phyloP scores from a whole-genome alignment of 2,888 invertebrate genomes.

The Petrophora chlorosata region DNA sequence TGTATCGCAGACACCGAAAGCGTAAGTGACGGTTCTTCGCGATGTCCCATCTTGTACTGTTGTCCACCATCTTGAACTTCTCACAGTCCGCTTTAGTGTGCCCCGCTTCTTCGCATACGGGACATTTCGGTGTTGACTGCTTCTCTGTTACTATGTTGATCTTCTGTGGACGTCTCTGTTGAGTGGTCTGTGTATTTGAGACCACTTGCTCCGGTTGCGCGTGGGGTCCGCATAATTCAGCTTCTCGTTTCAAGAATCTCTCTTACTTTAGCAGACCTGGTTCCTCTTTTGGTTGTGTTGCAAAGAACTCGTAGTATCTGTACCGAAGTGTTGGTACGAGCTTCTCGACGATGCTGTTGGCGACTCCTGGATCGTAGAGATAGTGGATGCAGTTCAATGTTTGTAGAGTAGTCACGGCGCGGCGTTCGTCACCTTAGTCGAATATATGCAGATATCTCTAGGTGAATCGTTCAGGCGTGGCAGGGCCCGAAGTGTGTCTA shows the following conservation, averaged over 20 bases:
- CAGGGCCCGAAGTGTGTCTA: no score
- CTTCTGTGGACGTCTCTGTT: neutral
- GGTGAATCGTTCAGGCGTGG: no score
- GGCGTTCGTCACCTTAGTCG: no score
- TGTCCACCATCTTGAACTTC: neutral
- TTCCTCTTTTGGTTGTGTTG: no score
- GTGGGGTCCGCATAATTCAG: neutral
- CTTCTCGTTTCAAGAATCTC: neutral
- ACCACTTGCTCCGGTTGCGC: neutral
- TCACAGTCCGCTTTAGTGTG: neutral
- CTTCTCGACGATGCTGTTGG: no score
- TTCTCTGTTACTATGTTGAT: neutral
- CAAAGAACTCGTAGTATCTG: no score
- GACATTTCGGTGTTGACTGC: neutral
- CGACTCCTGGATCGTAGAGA: no score
- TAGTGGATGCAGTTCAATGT: no score
- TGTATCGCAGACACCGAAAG: neutral
- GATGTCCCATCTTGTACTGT: neutral
- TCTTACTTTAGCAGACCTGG: neutral
- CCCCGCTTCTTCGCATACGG: neutral
- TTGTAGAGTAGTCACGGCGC: no score
- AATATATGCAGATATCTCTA: no score
- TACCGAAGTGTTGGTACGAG: no score
- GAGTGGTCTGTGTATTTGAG: neutral
- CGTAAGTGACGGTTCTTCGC: neutral